Percentiles rank a stretch among this genome's conserved stretches.
Evolutionary conservation across 2,888 invertebrate species (phyloP).

Genomic region (Oxystoma pomonae): DNA sequence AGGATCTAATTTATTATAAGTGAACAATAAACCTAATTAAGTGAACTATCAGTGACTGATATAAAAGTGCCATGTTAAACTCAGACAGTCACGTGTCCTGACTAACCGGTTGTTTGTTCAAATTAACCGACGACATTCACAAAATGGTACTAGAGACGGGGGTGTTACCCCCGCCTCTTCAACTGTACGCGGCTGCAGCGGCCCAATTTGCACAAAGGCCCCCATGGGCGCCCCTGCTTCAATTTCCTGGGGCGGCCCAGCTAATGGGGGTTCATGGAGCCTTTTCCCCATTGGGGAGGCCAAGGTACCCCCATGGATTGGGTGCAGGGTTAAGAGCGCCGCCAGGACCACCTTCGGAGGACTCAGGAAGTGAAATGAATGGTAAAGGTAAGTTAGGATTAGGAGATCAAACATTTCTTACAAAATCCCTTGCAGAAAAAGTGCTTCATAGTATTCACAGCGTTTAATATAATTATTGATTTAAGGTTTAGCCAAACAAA

Average conservation of each 20-base stretch:
- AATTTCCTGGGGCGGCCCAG: conserved; percentile 49
- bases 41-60: not conserved
- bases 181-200: conserved; percentile 67
- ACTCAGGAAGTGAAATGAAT: conserved; percentile 48
- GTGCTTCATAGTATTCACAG: too few relatives aligned
- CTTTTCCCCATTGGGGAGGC: conserved; percentile 46
- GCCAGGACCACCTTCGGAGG: conserved; percentile 47
- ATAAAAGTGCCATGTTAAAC: not conserved
- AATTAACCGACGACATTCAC: conserved; percentile 26
- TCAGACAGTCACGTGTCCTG: not conserved
- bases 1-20: too few relatives aligned
- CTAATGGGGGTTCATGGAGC: conserved; percentile 49
- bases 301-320: conserved; percentile 42
- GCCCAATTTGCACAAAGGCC: conserved; percentile 62
- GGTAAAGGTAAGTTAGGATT: conserved; percentile 44
- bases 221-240: conserved; percentile 46
- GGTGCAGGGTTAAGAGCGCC: conserved; percentile 43
- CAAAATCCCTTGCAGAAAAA: too few relatives aligned
- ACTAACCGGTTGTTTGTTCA: conserved; percentile 14
- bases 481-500: too few relatives aligned
- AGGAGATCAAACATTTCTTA: not conserved
- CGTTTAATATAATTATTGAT: too few relatives aligned
- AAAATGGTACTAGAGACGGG: conserved; percentile 61
- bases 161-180: conserved; percentile 65
- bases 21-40: not conserved